Percentiles rank a stretch among this genome's conserved stretches.
Evolutionary conservation across 2,888 invertebrate species (phyloP).

Genomic region (Dryomyza anilis): DNA sequence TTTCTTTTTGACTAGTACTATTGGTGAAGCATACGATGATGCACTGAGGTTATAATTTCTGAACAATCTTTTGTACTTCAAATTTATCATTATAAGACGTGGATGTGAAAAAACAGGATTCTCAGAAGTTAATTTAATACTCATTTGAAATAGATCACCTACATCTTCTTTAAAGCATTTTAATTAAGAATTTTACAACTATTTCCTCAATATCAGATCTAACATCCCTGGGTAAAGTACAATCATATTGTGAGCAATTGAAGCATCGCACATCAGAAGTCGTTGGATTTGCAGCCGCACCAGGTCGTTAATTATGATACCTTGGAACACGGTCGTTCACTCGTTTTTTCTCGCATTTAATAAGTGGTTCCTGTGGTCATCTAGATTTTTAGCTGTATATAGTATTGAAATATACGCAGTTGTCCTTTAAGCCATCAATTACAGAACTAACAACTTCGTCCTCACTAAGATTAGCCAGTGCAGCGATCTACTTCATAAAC

Average conservation of each 20-base stretch:
- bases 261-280: constrained; percentile 16
- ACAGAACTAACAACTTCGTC: constrained; percentile 22
- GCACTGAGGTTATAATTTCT: constrained; percentile 1
- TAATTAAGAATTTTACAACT: background rate
- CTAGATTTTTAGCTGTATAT: too few species aligned
- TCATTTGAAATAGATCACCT: constrained; percentile 1
- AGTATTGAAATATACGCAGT: constrained; percentile 21
- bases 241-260: constrained; percentile 27
- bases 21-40: constrained; percentile 11
- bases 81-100: constrained; percentile 8
- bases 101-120: background rate
- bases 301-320: background rate
- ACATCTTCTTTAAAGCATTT: background rate
- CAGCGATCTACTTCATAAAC: constrained; percentile 27
- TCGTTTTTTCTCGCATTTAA: constrained; percentile 16
- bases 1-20: constrained; percentile 22
- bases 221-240: background rate
- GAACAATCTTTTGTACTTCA: constrained; percentile 7
- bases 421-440: constrained; percentile 23
- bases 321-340: constrained; percentile 10
- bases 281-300: background rate
- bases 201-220: background rate
- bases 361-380: constrained; percentile 18
- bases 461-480: constrained; percentile 18
- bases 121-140: background rate